A percentile compares a stretch with the other conserved stretches of the same genome.
These are phyloP conservation scores for Simalia tracyae DNA, from an alignment of 2,797 vertebrate species.

Conservation along the genomic window DNA sequence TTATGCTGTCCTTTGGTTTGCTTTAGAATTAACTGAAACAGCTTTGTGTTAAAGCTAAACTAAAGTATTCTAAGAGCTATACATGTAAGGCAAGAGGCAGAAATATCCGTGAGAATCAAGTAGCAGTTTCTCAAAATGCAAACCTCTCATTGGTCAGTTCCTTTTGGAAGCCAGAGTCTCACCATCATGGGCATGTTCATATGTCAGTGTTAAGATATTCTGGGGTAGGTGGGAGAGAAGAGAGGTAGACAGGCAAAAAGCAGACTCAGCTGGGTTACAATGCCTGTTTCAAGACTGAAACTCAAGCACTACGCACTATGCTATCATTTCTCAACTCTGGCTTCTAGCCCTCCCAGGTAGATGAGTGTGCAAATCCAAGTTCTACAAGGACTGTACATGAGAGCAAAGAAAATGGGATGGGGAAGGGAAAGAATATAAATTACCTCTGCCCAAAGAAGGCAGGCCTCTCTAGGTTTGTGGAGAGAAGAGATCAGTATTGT, in stretches of 20 bases:
- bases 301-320: conserved; percentile 7
- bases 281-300: neutral
- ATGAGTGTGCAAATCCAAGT: neutral
- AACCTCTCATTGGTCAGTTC: conserved; percentile 66
- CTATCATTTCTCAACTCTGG: conserved; percentile 1
- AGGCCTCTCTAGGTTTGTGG: neutral
- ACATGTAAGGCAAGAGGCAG: conserved; percentile 82
- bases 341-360: conserved; percentile 27
- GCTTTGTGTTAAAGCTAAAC: conserved; percentile 64
- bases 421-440: conserved; percentile 37
- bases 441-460: neutral
- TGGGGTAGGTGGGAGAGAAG: neutral
- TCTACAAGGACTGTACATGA: neutral
- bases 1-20: conserved; percentile 77
- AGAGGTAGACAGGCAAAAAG: conserved; percentile 16
- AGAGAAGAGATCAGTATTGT: neutral
- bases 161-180: conserved; percentile 57
- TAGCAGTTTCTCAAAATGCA: conserved; percentile 52
- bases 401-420: neutral
- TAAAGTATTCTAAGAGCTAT: conserved; percentile 68
- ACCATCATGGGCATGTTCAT: conserved; percentile 42
- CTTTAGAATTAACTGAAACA: conserved; percentile 69
- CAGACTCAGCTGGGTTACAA: accelerated
- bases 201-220: neutral
- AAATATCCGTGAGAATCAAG: conserved; percentile 66